Evolutionary conservation across 2,113 vertebrate species (phyloP).

Genomic region (Canis aureus): DNA sequence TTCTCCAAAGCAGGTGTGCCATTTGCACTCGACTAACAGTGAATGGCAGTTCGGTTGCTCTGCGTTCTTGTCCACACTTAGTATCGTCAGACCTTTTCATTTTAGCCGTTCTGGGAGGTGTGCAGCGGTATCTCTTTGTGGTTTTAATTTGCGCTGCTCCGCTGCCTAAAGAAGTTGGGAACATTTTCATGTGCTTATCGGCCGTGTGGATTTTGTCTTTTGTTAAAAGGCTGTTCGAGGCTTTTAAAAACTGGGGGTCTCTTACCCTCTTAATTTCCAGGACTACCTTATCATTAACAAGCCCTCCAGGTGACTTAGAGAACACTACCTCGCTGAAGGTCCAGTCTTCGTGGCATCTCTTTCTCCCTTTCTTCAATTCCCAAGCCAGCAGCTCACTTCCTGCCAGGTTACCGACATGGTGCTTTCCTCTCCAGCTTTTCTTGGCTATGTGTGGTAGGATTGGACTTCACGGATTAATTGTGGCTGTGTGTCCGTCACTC

Average conservation of each 20-base stretch:
- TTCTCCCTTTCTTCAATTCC: neutral
- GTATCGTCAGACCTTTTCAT: neutral
- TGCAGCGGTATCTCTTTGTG: accelerated
- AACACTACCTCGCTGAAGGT: neutral
- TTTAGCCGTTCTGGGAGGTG: neutral
- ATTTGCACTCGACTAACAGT: accelerated
- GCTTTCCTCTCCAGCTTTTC: neutral
- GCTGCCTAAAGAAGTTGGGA: neutral
- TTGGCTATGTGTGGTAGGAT: neutral
- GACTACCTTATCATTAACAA: neutral
- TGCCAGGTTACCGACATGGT: neutral
- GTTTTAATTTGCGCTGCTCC: neutral
- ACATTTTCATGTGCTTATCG: neutral
- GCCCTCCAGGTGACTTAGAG: neutral
- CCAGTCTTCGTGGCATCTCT: neutral
- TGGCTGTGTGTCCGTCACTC: neutral
- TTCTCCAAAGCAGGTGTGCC: neutral
- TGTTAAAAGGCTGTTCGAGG: neutral
- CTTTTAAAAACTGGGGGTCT: neutral
- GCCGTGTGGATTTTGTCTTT: neutral
- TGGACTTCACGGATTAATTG: neutral
- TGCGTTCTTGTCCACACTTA: neutral
- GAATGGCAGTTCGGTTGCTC: accelerated
- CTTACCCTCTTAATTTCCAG: neutral
- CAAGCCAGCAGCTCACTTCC: neutral